These are phyloP conservation scores for Spea multiplicata DNA, from an alignment of 2,113 vertebrate genomes.

Conservation along the genomic window DNA sequence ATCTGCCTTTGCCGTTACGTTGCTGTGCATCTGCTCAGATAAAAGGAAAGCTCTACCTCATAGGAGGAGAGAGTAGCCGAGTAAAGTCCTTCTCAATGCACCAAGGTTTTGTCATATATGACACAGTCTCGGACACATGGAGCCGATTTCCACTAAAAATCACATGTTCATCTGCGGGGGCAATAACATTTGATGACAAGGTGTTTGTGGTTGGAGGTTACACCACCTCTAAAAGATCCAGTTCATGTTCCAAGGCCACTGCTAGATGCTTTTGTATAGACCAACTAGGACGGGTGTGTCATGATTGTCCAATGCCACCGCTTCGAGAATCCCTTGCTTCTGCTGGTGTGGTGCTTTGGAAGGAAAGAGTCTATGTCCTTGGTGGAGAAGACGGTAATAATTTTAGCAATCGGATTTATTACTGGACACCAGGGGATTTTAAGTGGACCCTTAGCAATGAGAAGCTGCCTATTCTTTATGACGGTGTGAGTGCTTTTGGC, in stretches of 20 bases:
- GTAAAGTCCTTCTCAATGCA: slow-evolving; percentile 61
- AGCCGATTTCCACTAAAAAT: slow-evolving; percentile 70
- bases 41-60: slow-evolving; percentile 70
- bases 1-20: slow-evolving; percentile 68
- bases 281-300: slow-evolving; percentile 33
- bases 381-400: slow-evolving; percentile 56
- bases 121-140: slow-evolving; percentile 70
- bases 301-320: slow-evolving; percentile 64
- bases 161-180: slow-evolving; percentile 68
- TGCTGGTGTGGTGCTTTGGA: slow-evolving; percentile 74
- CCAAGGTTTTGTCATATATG: slow-evolving; percentile 74
- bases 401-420: slow-evolving; percentile 68
- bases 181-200: slow-evolving; percentile 72
- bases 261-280: slow-evolving; percentile 47
- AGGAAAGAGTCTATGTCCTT: slow-evolving; percentile 73
- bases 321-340: slow-evolving; percentile 70
- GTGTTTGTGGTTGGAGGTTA: slow-evolving; percentile 76
- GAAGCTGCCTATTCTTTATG: slow-evolving; percentile 26
- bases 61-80: slow-evolving; percentile 68
- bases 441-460: slow-evolving; percentile 34
- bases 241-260: slow-evolving; percentile 62
- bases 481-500: slow-evolving; percentile 28
- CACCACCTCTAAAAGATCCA: neutral
- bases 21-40: slow-evolving; percentile 70
- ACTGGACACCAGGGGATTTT: slow-evolving; percentile 70